These are phyloP conservation scores for Clamator glandarius DNA, from an alignment of 2,797 vertebrate species.

Conservation along the genomic window DNA sequence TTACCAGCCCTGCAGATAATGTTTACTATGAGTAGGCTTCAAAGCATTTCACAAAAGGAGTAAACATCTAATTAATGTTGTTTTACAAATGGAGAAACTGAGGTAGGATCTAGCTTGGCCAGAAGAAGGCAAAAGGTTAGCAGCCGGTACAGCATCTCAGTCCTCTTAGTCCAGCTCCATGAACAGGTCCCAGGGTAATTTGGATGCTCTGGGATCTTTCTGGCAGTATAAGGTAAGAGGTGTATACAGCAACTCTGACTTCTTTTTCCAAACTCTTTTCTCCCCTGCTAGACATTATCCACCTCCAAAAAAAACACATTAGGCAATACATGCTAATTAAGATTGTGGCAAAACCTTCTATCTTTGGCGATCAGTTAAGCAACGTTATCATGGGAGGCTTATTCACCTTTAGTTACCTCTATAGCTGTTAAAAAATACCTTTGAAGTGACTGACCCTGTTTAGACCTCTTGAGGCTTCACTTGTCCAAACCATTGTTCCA, in stretches of 20 bases:
- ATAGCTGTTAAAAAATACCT: not conserved
- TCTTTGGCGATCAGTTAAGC: not conserved
- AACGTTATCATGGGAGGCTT: not conserved
- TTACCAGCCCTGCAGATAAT: conserved; percentile 7
- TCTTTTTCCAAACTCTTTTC: not conserved
- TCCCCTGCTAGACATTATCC: not conserved
- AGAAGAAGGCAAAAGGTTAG: not conserved
- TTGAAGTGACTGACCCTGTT: not conserved
- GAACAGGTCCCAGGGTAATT: fast-evolving
- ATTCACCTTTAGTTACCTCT: not conserved
- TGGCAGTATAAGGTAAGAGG: not conserved
- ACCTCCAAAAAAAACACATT: not conserved
- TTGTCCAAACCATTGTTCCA: not conserved
- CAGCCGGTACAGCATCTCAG: not conserved
- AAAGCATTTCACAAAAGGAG: conserved; percentile 13
- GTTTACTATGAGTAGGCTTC: not conserved
- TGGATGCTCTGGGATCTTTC: not conserved
- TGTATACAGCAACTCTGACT: not conserved
- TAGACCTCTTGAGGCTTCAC: not conserved
- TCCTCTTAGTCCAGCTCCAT: not conserved
- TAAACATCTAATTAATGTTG: not conserved
- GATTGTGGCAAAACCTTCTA: not conserved
- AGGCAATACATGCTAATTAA: not conserved
- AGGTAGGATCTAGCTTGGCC: conserved; percentile 13
- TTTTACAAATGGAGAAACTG: conserved; percentile 21